A percentile compares a stretch with the other conserved stretches of the same genome.
Evolutionary conservation across 2,888 invertebrate species (phyloP).

Genomic region (Drosophila kambysellisi): DNA sequence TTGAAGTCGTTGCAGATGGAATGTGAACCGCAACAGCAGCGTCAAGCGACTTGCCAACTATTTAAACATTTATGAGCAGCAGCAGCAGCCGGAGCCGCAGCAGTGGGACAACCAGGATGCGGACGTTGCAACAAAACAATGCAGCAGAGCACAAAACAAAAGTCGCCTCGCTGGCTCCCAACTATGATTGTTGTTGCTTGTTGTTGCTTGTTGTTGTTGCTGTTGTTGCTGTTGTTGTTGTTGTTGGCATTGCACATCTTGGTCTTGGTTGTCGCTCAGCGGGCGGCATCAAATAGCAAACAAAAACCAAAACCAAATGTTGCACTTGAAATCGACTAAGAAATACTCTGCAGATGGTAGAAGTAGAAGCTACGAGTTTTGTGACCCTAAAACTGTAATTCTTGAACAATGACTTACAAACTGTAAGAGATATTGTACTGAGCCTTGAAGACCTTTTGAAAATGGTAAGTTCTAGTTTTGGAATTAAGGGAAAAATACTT

Average conservation of each 20-base stretch:
- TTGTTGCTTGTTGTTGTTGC: neutral
- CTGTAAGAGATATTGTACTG: neutral
- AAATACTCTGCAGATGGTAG: neutral
- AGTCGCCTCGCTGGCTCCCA: constrained; percentile 50
- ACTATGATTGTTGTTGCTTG: constrained; percentile 19
- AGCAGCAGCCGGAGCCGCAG: constrained; percentile 14
- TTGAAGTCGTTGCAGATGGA: constrained; percentile 8
- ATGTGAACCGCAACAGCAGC: constrained; percentile 39
- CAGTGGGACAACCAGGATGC: constrained; percentile 39
- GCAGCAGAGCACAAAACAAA: constrained; percentile 48
- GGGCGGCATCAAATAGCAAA: constrained; percentile 51
- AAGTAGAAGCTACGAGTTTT: neutral
- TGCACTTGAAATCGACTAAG: neutral
- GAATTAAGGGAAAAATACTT: neutral
- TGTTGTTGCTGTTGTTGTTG: constrained; percentile 3
- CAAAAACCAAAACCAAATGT: neutral
- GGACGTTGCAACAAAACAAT: constrained; percentile 54
- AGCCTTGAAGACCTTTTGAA: neutral
- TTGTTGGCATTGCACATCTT: constrained; percentile 27
- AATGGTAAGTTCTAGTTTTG: neutral
- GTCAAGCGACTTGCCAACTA: constrained; percentile 60
- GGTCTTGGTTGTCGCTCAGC: constrained; percentile 51
- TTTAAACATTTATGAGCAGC: constrained; percentile 73
- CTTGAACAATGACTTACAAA: fast-evolving
- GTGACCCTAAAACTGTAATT: neutral